Percentiles rank a stretch among this genome's conserved stretches.
Evolutionary conservation across 2,888 invertebrate species (phyloP).

Genomic region (Euplexia lucipara): DNA sequence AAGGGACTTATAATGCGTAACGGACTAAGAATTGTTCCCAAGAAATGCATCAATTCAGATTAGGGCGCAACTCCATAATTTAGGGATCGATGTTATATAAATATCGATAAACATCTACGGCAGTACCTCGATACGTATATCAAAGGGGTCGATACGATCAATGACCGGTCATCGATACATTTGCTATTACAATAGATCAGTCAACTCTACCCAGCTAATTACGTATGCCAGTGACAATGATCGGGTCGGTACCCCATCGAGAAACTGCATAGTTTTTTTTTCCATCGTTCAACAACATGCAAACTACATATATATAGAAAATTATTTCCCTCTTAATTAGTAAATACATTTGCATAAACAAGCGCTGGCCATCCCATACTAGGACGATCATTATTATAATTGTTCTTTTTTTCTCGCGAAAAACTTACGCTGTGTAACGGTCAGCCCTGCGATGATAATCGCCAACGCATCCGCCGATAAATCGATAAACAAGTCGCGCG

Average conservation of each 20-base stretch:
- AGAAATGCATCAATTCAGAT: constrained; percentile 79
- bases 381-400: constrained; percentile 89
- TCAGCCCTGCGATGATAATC: constrained; percentile 83
- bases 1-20: constrained; percentile 88
- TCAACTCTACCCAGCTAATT: constrained; percentile 74
- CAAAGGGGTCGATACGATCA: constrained; percentile 62
- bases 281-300: constrained; percentile 75
- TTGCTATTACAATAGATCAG: constrained; percentile 76
- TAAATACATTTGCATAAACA: constrained; percentile 87
- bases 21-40: constrained; percentile 83
- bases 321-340: constrained; percentile 89
- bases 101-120: constrained; percentile 69
- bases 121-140: constrained; percentile 43
- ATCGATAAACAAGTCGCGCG: constrained; percentile 87
- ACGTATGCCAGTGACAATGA: constrained; percentile 81
- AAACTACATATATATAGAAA: constrained; percentile 84
- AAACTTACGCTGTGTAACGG: constrained; percentile 86
- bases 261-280: constrained; percentile 75
- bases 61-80: constrained; percentile 67
- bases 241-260: constrained; percentile 71
- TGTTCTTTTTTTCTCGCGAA: constrained; percentile 84
- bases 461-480: constrained; percentile 87
- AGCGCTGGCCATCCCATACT: constrained; percentile 85
- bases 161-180: constrained; percentile 66
- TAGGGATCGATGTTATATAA: constrained; percentile 65